These are phyloP conservation scores for Perca fluviatilis DNA, from an alignment of 2,113 vertebrate genomes.

Conservation along the genomic window DNA sequence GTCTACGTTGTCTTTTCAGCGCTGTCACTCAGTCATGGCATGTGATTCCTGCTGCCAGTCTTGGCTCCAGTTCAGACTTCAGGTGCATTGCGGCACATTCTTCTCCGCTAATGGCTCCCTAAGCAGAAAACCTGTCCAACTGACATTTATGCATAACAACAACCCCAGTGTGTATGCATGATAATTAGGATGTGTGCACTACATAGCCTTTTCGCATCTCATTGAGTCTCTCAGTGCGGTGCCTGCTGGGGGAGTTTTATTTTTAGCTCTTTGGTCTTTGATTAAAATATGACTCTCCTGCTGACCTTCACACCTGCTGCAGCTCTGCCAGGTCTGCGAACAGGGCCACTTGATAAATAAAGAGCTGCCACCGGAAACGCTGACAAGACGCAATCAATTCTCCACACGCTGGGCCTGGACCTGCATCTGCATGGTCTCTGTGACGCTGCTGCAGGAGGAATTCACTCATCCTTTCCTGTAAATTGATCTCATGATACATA, in stretches of 20 bases:
- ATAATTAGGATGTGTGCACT: constrained; percentile 69
- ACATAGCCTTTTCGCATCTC: constrained; percentile 64
- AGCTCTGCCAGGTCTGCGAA: constrained; percentile 64
- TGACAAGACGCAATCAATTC: constrained; percentile 71
- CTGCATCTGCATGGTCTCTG: not conserved
- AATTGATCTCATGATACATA: not conserved
- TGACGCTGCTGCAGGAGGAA: not conserved
- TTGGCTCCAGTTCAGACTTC: constrained; percentile 51
- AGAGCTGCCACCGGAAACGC: constrained; percentile 54
- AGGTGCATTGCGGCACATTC: constrained; percentile 63
- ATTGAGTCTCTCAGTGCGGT: constrained; percentile 39
- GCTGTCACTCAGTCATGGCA: not conserved
- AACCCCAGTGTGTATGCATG: constrained; percentile 57
- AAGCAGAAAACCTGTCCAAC: constrained; percentile 45
- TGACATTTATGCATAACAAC: constrained; percentile 69
- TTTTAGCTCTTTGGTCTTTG: constrained; percentile 79
- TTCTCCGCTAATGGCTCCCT: constrained; percentile 40
- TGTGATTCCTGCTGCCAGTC: constrained; percentile 26
- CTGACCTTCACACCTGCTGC: constrained; percentile 81
- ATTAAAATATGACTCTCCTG: constrained; percentile 78
- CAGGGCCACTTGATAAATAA: constrained; percentile 68
- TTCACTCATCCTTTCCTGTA: not conserved
- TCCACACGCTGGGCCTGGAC: constrained; percentile 5
- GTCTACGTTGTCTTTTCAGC: not conserved
- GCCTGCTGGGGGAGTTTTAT: constrained; percentile 67